A percentile compares a stretch with the other conserved stretches of the same genome.
Conservation (phyloP, 2,888 invertebrate species). For the Agrochola litura region DNA sequence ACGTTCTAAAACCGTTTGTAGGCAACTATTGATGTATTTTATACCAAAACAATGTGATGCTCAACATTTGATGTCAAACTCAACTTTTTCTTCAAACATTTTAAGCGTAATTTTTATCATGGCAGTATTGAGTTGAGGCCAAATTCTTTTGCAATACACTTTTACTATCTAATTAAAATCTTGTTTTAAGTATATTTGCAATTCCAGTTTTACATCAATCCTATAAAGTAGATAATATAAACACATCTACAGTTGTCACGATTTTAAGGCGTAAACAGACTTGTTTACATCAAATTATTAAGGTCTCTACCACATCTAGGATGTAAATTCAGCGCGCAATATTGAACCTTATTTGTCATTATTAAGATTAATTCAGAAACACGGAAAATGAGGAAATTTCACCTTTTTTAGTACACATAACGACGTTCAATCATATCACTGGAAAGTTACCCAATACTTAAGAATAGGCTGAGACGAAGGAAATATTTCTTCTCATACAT, state of each 20-base stretch:
- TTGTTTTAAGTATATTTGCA: not conserved
- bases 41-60: constrained; percentile 15
- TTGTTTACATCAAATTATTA: constrained; percentile 38
- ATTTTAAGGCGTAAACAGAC: constrained; percentile 40
- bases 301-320: constrained; percentile 29
- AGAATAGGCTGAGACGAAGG: not conserved
- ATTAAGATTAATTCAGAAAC: not conserved
- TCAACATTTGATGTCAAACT: constrained; percentile 19
- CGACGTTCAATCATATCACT: not conserved
- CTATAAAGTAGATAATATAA: constrained; percentile 4
- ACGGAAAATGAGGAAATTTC: not conserved
- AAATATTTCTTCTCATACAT: not conserved
- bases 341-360: constrained; percentile 63
- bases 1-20: constrained; percentile 15
- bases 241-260: constrained; percentile 28
- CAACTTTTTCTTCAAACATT: constrained; percentile 14
- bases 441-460: constrained; percentile 11
- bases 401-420: not conserved
- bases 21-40: constrained; percentile 42
- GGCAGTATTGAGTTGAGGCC: constrained; percentile 38
- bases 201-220: constrained; percentile 1
- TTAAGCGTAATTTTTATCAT: constrained; percentile 51
- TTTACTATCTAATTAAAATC: constrained; percentile 6
- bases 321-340: constrained; percentile 28
- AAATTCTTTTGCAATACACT: not conserved